Conservation (phyloP, 1,140 invertebrate genomes). For the Amphibalanus amphitrite region DNA sequence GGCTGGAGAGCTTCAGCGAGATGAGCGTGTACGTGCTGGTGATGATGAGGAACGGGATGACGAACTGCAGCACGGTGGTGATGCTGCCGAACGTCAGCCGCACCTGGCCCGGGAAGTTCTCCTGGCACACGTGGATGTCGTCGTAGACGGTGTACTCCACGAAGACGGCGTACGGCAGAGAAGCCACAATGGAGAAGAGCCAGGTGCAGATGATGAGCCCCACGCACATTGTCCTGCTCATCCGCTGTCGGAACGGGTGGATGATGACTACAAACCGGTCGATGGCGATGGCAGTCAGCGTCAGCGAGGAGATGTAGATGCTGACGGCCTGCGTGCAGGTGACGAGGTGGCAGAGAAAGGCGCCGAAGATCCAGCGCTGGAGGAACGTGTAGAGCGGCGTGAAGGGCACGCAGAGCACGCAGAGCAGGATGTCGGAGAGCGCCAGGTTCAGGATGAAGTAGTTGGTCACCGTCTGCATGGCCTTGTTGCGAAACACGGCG, state of each 20-base stretch:
- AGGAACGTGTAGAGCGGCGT: conserved; percentile 83
- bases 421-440: conserved; percentile 80
- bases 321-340: conserved; percentile 77
- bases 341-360: conserved; percentile 73
- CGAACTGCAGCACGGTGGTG: too few relatives aligned
- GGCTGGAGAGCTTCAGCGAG: too few relatives aligned
- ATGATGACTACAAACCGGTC: conserved; percentile 93
- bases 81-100: conserved; percentile 59
- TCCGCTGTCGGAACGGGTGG: conserved; percentile 79
- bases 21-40: conserved; percentile 85
- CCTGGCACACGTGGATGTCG: conserved; percentile 48
- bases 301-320: conserved; percentile 92
- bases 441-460: too few relatives aligned
- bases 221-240: conserved; percentile 67
- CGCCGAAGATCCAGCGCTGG: conserved; percentile 75
- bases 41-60: conserved; percentile 86
- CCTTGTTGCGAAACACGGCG: too few relatives aligned
- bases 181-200: conserved; percentile 67
- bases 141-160: conserved; percentile 8
- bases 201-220: conserved; percentile 75
- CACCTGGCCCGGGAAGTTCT: conserved; percentile 69
- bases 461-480: too few relatives aligned
- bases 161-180: conserved; percentile 82
- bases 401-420: conserved; percentile 83
- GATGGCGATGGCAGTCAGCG: conserved; percentile 91